Conservation (phyloP, 2,888 invertebrate genomes). For the Epiperipatus broadwayi region DNA sequence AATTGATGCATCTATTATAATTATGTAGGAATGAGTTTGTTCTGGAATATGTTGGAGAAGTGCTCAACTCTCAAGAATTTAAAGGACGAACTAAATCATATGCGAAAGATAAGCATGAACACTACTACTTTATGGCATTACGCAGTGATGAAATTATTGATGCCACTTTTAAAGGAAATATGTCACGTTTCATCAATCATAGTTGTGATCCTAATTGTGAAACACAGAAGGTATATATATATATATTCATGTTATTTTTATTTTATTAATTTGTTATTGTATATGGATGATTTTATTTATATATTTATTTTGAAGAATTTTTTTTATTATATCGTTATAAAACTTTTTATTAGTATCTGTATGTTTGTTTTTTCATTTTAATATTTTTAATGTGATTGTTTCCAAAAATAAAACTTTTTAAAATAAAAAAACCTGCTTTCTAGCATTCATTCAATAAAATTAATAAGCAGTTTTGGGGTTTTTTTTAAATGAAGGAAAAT, state of each 20-base stretch:
- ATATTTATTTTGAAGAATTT: slow-evolving; percentile 1
- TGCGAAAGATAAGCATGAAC: slow-evolving; percentile 66
- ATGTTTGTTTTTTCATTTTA: slow-evolving; percentile 6
- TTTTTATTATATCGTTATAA: neutral
- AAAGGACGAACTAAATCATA: slow-evolving; percentile 68
- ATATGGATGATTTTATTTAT: slow-evolving; percentile 10
- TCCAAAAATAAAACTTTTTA: too few species aligned
- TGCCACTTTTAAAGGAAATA: slow-evolving; percentile 84
- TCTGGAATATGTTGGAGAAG: slow-evolving; percentile 96
- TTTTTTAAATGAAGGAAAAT: too few species aligned
- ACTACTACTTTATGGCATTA: slow-evolving; percentile 94
- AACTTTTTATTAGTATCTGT: neutral
- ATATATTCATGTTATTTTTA: slow-evolving; percentile 10
- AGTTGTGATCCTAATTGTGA: slow-evolving; percentile 97
- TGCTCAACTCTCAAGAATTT: slow-evolving; percentile 76
- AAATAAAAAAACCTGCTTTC: too few species aligned
- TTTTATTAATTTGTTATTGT: slow-evolving; percentile 7
- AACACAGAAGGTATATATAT: slow-evolving; percentile 57
- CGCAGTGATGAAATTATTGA: slow-evolving; percentile 85
- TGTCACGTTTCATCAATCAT: slow-evolving; percentile 93
- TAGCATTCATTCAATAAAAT: too few species aligned
- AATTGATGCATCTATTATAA: slow-evolving; percentile 11
- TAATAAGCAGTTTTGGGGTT: too few species aligned
- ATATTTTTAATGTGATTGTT: too few species aligned
- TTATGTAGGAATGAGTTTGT: slow-evolving; percentile 65